phyloP scores from a whole-genome alignment of 1,140 invertebrate species.

The Drosophila virilis region DNA sequence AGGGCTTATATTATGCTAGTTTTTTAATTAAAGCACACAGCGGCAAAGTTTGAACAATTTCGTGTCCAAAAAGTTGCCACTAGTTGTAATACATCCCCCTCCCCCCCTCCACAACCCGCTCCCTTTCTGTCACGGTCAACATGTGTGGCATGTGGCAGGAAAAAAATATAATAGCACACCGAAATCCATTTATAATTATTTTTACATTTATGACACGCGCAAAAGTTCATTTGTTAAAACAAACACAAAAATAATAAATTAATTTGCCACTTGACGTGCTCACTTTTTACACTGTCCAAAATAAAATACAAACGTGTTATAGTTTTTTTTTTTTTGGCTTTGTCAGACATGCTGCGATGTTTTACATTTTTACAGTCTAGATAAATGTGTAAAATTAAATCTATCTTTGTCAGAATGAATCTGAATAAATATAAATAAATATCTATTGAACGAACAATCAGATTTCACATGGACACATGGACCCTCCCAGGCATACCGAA shows the following conservation, averaged over 20 bases:
- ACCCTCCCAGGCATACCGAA: too few relatives aligned
- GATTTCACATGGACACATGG: too few relatives aligned
- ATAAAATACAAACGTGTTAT: slow-evolving; percentile 3
- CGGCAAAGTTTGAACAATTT: slow-evolving; percentile 63
- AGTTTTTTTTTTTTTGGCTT: not conserved
- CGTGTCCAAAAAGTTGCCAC: slow-evolving; percentile 56
- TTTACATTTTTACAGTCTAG: not conserved
- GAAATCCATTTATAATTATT: slow-evolving; percentile 61
- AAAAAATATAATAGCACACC: not conserved
- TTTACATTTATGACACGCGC: slow-evolving; percentile 45
- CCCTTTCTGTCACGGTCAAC: slow-evolving; percentile 24
- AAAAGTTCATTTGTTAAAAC: slow-evolving; percentile 16
- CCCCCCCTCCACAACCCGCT: not conserved
- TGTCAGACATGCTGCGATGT: not conserved
- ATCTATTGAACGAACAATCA: too few relatives aligned
- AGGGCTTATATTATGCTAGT: slow-evolving; percentile 69
- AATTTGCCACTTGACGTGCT: slow-evolving; percentile 27
- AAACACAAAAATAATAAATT: slow-evolving; percentile 26
- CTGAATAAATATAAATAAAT: too few relatives aligned
- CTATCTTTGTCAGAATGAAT: too few relatives aligned
- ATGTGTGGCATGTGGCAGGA: slow-evolving; percentile 39
- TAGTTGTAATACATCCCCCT: slow-evolving; percentile 30
- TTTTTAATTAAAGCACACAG: slow-evolving; percentile 74
- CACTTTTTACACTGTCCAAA: slow-evolving; percentile 15
- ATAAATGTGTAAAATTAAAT: not conserved